Percentiles rank a stretch among this genome's conserved stretches.
These are phyloP conservation scores for Bufo bufo DNA, from an alignment of 2,113 vertebrate species.

Conservation along the genomic window DNA sequence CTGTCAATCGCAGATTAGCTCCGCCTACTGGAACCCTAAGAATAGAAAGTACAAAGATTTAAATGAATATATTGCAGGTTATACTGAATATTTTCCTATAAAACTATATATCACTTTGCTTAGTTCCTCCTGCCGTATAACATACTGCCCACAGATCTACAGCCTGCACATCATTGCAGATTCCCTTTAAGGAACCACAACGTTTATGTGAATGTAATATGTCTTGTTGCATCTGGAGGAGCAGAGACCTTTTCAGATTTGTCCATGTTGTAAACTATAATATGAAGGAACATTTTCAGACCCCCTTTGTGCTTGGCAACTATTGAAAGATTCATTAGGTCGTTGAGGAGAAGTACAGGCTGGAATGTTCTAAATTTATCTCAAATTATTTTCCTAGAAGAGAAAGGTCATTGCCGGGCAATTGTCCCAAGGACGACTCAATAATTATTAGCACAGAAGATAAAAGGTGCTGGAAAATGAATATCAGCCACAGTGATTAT, in stretches of 20 bases:
- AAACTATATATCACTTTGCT: no score
- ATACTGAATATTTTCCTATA: no score
- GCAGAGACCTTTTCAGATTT: conserved; percentile 2
- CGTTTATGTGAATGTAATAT: not conserved
- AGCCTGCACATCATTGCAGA: no score
- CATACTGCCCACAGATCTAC: no score
- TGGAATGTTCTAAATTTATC: conserved; percentile 45
- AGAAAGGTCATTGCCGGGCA: conserved; percentile 45
- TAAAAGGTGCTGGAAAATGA: conserved; percentile 38
- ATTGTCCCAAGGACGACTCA: conserved; percentile 45
- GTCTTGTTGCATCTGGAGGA: not conserved
- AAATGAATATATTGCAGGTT: no score
- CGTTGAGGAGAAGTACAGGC: not conserved
- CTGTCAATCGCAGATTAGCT: no score
- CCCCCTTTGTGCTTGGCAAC: conserved; percentile 32
- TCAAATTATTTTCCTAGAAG: conserved; percentile 49
- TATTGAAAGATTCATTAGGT: conserved; percentile 46
- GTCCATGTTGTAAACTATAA: conserved; percentile 27
- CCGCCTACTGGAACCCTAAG: no score
- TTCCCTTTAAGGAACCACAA: not conserved
- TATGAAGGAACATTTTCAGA: conserved; percentile 17
- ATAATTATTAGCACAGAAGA: conserved; percentile 40
- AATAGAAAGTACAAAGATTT: no score
- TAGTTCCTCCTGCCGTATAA: no score
- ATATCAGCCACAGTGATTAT: not conserved